These are phyloP conservation scores for Hyles lineata DNA, from an alignment of 2,888 invertebrate species.

Conservation along the genomic window DNA sequence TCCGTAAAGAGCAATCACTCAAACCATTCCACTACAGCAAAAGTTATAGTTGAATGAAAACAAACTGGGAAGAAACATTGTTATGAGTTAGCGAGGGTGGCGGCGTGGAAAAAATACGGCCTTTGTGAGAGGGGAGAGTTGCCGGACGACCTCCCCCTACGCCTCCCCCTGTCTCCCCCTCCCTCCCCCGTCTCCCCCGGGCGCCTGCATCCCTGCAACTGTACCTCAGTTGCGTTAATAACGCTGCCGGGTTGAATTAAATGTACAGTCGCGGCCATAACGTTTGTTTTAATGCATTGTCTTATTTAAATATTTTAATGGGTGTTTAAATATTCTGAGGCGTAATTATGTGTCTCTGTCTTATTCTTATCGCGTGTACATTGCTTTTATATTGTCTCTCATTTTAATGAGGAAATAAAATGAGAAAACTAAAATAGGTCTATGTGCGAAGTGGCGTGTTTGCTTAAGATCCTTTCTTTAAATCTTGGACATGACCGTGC, in stretches of 20 bases:
- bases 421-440: no score
- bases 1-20: slow-evolving; percentile 4
- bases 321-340: background rate
- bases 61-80: slow-evolving; percentile 20
- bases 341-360: background rate
- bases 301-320: background rate
- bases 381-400: no score
- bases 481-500: no score
- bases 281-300: slow-evolving; percentile 14
- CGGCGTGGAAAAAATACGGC: slow-evolving; percentile 21
- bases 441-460: no score
- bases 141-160: background rate
- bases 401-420: no score
- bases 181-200: background rate
- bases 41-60: slow-evolving; percentile 21
- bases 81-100: slow-evolving; percentile 22
- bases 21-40: background rate
- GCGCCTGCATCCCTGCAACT: slow-evolving; percentile 12
- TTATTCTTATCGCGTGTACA: no score
- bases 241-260: slow-evolving; percentile 31
- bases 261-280: slow-evolving; percentile 29
- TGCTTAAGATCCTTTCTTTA: no score
- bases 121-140: slow-evolving; percentile 14
- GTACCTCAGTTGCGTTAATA: slow-evolving; percentile 31
- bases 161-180: background rate